Evolutionary conservation across 2,888 invertebrate genomes (phyloP), one percentile per base, ranked within the genome.

Genomic region (Scaptomyza reducta): DNA sequence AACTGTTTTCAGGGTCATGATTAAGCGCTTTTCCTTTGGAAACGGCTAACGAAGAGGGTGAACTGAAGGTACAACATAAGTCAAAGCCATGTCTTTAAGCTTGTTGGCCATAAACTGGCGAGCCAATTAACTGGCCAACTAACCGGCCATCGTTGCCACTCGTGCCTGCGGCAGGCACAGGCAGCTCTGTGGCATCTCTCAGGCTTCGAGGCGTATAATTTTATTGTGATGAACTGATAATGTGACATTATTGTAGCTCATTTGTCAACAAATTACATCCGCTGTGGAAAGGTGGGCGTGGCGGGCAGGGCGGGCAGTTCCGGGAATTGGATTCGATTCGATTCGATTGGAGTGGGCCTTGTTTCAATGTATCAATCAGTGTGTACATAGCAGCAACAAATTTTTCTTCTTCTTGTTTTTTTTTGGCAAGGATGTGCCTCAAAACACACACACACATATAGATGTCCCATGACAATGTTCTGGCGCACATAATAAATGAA

Each of bases 221-320:
- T 86, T 77, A 87, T 87, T 84, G 86, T 86, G 83, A 84, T 84
- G 88, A 87, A 84, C 83, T 87, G 88, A 84, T 84, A 84, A 84
- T 84, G 86, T 77, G 85, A 87, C 83, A 87, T 84, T 84, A 87
- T 87, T 82, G 86, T 73, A 72, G 75, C 77, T 81, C 86, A 84
- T 84, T 84, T 87, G 86, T 87, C 88, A 81, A 79, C 88, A 81
- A 87, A 87, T 87, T 82, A 82, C 85, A 84, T 72, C 75, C 60
- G 79, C 65, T 25, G 58, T 56, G 58, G 53, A 38, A 44, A 77
- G 76, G 62, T 75, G 75, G 76, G 58, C 61, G 60, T 65, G 61
- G 22, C 33, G 10, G 11, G 29, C 1, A 2, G 13, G 61, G 22
- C 33, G 10, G 11, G 29, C 1, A 2, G 13, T 9, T 27, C 1